A percentile compares a stretch with the other conserved stretches of the same genome.
phyloP scores from a whole-genome alignment of 2,888 invertebrate genomes.

The Plemyria rubiginata region DNA sequence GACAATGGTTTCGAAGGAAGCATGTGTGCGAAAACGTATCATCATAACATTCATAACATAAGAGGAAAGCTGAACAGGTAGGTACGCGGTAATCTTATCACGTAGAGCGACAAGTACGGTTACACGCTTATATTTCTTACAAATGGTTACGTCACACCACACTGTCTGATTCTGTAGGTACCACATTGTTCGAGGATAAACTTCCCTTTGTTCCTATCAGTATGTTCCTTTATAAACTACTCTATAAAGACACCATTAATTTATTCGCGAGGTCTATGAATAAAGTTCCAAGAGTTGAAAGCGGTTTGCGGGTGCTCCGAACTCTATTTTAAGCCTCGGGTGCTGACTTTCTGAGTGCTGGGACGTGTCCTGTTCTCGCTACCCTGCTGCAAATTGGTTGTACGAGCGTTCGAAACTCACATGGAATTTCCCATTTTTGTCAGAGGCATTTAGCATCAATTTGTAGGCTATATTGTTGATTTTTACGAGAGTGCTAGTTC shows the following conservation, averaged over 20 bases:
- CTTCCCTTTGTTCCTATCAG: conserved; percentile 39
- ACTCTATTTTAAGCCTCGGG: conserved; percentile 67
- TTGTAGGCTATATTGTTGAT: conserved; percentile 2
- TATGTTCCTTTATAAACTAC: conserved; percentile 11
- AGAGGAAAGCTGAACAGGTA: conserved; percentile 22
- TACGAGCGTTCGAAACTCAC: conserved; percentile 9
- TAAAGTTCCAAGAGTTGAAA: conserved; percentile 61
- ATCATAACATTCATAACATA: conserved; percentile 31
- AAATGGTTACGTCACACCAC: conserved; percentile 51
- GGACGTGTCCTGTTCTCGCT: conserved; percentile 62
- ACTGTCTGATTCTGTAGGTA: conserved; percentile 33
- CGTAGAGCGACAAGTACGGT: conserved; percentile 37
- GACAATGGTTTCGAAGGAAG: background rate
- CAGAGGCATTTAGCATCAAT: background rate
- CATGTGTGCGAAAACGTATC: conserved; percentile 25
- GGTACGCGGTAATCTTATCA: conserved; percentile 50
- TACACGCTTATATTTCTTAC: conserved; percentile 42
- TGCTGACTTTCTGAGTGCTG: conserved; percentile 72
- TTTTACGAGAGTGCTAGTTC: conserved; percentile 23
- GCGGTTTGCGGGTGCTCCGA: conserved; percentile 62
- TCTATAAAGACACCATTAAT: conserved; percentile 43
- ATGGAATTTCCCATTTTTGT: conserved; percentile 7
- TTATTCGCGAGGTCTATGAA: conserved; percentile 56
- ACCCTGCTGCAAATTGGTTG: conserved; percentile 31
- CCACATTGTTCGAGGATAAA: conserved; percentile 45